Conservation (phyloP, 64 coral and sea anemone genomes). For the Anthopleura sola region DNA sequence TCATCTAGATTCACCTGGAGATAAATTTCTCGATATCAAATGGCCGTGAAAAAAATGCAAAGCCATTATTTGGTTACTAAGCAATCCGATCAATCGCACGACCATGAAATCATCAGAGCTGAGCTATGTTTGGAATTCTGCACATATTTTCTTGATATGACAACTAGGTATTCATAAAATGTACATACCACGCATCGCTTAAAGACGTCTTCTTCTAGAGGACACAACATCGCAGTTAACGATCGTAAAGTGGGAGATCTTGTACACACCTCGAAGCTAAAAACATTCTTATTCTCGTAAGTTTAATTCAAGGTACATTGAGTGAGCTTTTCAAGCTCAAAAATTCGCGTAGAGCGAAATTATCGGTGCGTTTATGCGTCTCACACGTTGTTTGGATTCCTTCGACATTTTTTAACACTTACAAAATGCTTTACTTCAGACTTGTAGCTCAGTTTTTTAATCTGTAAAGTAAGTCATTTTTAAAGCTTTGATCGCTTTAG, state of each 20-base stretch:
- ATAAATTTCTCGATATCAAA: slow-evolving; percentile 1
- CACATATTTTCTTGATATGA: slow-evolving; percentile 25
- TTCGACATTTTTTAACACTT: neutral
- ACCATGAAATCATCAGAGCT: slow-evolving; percentile 30
- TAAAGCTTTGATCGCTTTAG: neutral
- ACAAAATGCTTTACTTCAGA: slow-evolving; percentile 14
- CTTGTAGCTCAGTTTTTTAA: neutral
- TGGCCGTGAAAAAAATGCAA: slow-evolving; percentile 4
- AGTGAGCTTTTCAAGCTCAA: neutral
- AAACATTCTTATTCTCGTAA: neutral
- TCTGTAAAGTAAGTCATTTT: neutral
- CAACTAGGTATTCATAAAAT: slow-evolving; percentile 20
- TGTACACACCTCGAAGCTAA: neutral
- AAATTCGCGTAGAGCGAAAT: neutral
- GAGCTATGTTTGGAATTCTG: slow-evolving; percentile 52
- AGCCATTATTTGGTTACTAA: slow-evolving; percentile 14
- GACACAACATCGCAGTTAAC: neutral
- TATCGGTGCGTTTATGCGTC: slow-evolving; percentile 15
- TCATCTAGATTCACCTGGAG: neutral
- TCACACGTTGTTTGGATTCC: slow-evolving; percentile 27
- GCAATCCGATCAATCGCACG: neutral
- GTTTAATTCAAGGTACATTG: neutral
- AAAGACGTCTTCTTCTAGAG: neutral
- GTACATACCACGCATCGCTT: slow-evolving; percentile 21
- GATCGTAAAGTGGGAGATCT: neutral